Evolutionary conservation across 2,888 invertebrate genomes (phyloP), one percentile per base, ranked within the genome.

Genomic region (Pammene aurita): DNA sequence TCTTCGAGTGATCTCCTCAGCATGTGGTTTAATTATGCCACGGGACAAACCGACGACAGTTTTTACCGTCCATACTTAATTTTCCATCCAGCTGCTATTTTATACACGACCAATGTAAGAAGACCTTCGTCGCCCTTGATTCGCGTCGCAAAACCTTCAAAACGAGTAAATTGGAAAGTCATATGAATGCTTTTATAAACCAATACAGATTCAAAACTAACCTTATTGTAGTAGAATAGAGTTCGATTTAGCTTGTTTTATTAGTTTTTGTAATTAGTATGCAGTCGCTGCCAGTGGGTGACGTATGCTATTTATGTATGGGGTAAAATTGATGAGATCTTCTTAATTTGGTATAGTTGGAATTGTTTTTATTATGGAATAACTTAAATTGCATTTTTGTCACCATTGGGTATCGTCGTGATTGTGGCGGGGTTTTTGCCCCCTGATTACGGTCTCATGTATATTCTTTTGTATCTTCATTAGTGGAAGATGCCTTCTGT

Each of bases 341-440:
- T 41, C 26, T 41, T 65, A 54, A 65, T 34, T 38, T 69, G 64
- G 69, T 34, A 26, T 26, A 2, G 26, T 34, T 48, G 38, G 84
- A 86, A 88, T 88, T 87, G 83, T 90, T 90, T 90, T 90, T 90
- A 85, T 83, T 81, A 72, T 75, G 77, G 84, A 84, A 89, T 89
- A 90, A 86, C 87, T 88, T 86, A 91, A 87, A 90, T 90, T 89
- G 90, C 90, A 91, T 90, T 91, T 90, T 91, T 90, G 91, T 89
- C 91, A 90, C 91, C 85, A 83, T 80, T 81, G 76, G 76, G 72
- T 74, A 75, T 74, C 26, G 78, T 74, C 75, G 78, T 80, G 84
- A 84, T 84, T 84, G 83, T 81, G 18, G 72, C 69, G 63, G 50
- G 55, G 73, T 87, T 88, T 89, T 88, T 89, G 82, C 74, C 65